phyloP scores from a whole-genome alignment of 2,888 invertebrate genomes.

The Graphium colonna region DNA sequence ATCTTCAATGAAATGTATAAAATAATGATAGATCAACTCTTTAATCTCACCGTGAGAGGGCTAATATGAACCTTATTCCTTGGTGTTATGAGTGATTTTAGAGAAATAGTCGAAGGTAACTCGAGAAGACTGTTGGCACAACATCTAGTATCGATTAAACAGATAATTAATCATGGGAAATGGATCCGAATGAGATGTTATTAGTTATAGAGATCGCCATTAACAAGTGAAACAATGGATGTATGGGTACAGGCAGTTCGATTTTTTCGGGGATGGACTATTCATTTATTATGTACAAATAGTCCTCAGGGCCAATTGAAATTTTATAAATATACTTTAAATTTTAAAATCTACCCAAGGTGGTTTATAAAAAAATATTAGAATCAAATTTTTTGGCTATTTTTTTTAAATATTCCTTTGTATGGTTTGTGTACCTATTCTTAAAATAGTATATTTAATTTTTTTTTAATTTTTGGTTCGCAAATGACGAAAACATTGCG shows the following conservation, averaged over 20 bases:
- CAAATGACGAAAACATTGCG: too few species aligned
- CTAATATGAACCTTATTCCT: slow-evolving; percentile 31
- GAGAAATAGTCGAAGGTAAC: slow-evolving; percentile 38
- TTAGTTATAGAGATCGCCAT: slow-evolving; percentile 78
- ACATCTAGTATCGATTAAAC: slow-evolving; percentile 80
- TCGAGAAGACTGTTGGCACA: slow-evolving; percentile 76
- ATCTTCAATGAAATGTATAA: slow-evolving; percentile 72
- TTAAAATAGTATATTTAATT: too few species aligned
- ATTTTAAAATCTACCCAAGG: too few species aligned
- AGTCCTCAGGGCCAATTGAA: too few species aligned
- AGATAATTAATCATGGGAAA: slow-evolving; percentile 80
- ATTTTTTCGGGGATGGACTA: slow-evolving; percentile 19
- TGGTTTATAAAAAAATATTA: too few species aligned
- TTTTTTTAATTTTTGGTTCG: too few species aligned
- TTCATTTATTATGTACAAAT: too few species aligned
- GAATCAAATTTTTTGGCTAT: too few species aligned
- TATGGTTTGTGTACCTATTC: too few species aligned
- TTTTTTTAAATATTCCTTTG: too few species aligned
- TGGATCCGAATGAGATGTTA: slow-evolving; percentile 80
- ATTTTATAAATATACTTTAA: too few species aligned
- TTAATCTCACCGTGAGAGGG: slow-evolving; percentile 59
- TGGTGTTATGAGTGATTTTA: slow-evolving; percentile 33
- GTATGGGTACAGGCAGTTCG: slow-evolving; percentile 48
- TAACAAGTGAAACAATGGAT: slow-evolving; percentile 75
- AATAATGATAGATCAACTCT: slow-evolving; percentile 78